Evolutionary conservation across 35 echinoderm and acorn worm genomes (phyloP).

Genomic region (Ophiothrix spiculata): DNA sequence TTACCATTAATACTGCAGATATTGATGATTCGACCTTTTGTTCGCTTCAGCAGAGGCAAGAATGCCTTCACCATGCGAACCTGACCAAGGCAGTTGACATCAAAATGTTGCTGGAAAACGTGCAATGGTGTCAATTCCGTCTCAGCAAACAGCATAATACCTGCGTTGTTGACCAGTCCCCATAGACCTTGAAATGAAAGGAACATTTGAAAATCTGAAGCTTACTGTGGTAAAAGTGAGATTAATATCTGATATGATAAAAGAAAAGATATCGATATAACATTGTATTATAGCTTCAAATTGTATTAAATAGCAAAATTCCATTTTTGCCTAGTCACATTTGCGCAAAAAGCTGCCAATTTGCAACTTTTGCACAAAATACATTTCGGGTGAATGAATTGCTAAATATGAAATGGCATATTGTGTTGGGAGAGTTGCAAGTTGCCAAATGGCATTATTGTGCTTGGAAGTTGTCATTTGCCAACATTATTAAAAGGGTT

Average conservation of each 20-base stretch:
- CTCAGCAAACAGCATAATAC: not conserved
- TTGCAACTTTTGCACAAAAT: too few species aligned
- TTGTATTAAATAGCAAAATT: not conserved
- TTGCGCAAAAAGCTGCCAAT: not conserved
- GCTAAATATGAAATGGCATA: too few species aligned
- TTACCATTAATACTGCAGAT: conserved; percentile 21
- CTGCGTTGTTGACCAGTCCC: conserved; percentile 55
- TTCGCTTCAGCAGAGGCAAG: conserved; percentile 20
- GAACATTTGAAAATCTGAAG: not conserved
- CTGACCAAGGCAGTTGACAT: conserved; percentile 41
- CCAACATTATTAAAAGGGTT: too few species aligned
- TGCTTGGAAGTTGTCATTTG: too few species aligned
- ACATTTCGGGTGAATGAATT: too few species aligned
- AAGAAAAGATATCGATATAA: not conserved
- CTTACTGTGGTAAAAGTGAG: not conserved
- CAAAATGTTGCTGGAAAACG: not conserved
- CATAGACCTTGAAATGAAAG: conserved; percentile 23
- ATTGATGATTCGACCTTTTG: conserved; percentile 38
- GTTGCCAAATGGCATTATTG: too few species aligned
- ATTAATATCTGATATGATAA: not conserved
- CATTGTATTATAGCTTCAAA: not conserved
- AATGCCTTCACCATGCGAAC: conserved; percentile 37
- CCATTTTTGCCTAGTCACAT: not conserved
- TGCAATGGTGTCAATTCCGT: conserved; percentile 21
- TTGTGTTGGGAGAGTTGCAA: too few species aligned